Evolutionary conservation across 2,888 invertebrate species (phyloP).

Genomic region (Tiliacea citrago): DNA sequence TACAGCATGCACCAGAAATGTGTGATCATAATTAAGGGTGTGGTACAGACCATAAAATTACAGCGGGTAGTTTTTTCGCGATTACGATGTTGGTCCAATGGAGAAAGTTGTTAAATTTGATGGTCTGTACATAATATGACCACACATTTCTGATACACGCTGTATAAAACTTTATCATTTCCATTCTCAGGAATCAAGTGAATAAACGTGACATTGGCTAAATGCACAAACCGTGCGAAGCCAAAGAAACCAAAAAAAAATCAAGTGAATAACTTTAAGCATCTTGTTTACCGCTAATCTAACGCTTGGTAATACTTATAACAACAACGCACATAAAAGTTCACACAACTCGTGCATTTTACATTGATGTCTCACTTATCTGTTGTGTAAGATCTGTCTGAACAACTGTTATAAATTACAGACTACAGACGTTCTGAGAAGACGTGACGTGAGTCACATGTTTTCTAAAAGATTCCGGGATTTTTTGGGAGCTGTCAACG

Average conservation of each 20-base stretch:
- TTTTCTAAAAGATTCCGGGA: slow-evolving; percentile 33
- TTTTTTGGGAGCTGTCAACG: slow-evolving; percentile 14
- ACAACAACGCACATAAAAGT: slow-evolving; percentile 50
- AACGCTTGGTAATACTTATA: slow-evolving; percentile 19
- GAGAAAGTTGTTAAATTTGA: too few species aligned
- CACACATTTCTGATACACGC: too few species aligned
- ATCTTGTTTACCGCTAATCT: slow-evolving; percentile 42
- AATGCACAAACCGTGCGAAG: too few species aligned
- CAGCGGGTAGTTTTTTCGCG: too few species aligned
- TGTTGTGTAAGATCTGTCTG: slow-evolving; percentile 35
- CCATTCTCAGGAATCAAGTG: slow-evolving; percentile 12
- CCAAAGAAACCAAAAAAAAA: too few species aligned
- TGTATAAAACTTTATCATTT: slow-evolving; percentile 15
- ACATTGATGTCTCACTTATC: slow-evolving; percentile 41
- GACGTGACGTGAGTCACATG: slow-evolving; percentile 44
- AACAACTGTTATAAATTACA: slow-evolving; percentile 38
- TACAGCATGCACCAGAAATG: too few species aligned
- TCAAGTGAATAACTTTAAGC: not conserved
- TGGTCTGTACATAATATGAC: too few species aligned
- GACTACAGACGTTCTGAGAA: slow-evolving; percentile 39
- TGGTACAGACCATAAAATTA: too few species aligned
- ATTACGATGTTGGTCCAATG: too few species aligned
- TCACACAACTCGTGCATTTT: slow-evolving; percentile 45
- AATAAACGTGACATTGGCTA: too few species aligned
- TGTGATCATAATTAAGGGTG: too few species aligned